These are phyloP conservation scores for Sinocyclocheilus rhinocerous DNA, from an alignment of 2,113 vertebrate genomes.

Conservation along the genomic window DNA sequence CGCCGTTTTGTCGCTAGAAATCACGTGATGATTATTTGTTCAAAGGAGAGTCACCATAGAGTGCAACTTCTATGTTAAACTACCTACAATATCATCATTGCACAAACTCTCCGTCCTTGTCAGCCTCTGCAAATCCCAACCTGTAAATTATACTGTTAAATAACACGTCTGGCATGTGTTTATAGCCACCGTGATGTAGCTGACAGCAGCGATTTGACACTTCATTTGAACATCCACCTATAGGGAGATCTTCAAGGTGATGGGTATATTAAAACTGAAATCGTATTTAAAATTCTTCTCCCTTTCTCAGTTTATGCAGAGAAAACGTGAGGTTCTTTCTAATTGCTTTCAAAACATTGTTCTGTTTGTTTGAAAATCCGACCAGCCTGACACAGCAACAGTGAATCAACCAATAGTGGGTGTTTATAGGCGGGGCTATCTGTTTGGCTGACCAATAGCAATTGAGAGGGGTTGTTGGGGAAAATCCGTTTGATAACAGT, in stretches of 20 bases:
- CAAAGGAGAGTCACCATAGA: background rate
- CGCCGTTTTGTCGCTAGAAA: background rate
- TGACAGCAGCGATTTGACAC: conserved; percentile 17
- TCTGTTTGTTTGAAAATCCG: background rate
- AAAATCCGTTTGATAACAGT: background rate
- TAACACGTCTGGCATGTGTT: conserved; percentile 21
- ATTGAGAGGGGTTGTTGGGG: background rate
- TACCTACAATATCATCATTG: background rate
- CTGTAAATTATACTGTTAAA: conserved; percentile 19
- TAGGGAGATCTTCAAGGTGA: background rate
- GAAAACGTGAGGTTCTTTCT: background rate
- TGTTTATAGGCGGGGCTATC: background rate
- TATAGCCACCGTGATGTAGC: conserved; percentile 23
- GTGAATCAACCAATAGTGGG: background rate
- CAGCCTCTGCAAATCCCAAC: conserved; percentile 40
- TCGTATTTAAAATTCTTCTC: background rate
- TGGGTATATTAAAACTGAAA: conserved; percentile 4
- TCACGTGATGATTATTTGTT: background rate
- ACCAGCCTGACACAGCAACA: background rate
- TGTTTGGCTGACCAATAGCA: background rate
- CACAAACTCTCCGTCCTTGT: background rate
- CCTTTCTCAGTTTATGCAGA: background rate
- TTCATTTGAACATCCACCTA: conserved; percentile 10
- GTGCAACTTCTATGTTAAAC: conserved; percentile 1
- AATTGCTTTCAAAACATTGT: background rate